Conservation (phyloP, 2,888 invertebrate genomes). For the Frankliniella fusca region DNA sequence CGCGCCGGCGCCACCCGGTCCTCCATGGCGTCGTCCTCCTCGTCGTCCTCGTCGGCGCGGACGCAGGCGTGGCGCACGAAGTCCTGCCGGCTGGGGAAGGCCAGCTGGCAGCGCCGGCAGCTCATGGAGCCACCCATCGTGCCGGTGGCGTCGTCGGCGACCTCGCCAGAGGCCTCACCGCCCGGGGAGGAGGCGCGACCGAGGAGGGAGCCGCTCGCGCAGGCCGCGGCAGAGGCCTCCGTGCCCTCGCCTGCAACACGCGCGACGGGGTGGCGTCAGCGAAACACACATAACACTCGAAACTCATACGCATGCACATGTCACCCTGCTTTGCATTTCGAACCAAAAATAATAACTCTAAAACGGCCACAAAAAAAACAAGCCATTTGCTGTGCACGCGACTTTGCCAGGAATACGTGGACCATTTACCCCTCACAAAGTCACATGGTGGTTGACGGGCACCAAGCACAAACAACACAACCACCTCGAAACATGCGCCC, state of each 20-base stretch:
- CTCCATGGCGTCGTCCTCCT: neutral
- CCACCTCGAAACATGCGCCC: neutral
- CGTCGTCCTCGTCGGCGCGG: slow-evolving; percentile 23
- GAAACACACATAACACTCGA: neutral
- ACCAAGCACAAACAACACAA: neutral
- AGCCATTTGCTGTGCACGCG: no score
- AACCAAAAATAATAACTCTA: no score
- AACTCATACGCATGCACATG: no score
- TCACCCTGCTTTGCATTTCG: no score
- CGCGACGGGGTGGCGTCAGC: neutral
- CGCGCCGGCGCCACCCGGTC: slow-evolving; percentile 43
- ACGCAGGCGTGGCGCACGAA: neutral
- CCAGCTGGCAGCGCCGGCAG: neutral
- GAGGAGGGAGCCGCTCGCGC: neutral
- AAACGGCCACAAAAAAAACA: no score
- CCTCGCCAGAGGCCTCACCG: neutral
- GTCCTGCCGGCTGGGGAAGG: neutral
- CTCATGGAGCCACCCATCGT: neutral
- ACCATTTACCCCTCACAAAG: neutral
- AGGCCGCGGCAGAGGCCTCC: neutral
- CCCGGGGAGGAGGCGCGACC: neutral
- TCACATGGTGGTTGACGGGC: no score
- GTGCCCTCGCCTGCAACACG: slow-evolving; percentile 17
- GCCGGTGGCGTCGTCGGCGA: neutral
- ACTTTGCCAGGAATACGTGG: neutral